Evolutionary conservation across 2,797 vertebrate genomes (phyloP), one percentile per base, ranked within the genome.

Genomic region (Helarctos malayanus): DNA sequence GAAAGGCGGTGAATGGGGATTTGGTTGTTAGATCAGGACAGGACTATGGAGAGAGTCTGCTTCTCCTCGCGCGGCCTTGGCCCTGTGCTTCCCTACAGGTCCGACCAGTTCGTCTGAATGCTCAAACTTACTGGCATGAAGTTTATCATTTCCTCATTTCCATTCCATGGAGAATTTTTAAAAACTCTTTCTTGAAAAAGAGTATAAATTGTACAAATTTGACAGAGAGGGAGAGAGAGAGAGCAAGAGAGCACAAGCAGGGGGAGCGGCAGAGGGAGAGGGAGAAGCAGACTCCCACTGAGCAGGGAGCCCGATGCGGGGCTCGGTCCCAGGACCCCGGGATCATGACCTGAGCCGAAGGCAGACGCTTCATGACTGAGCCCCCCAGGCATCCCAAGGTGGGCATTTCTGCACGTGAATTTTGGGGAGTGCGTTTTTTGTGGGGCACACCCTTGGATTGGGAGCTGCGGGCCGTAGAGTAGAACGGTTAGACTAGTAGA

Each of bases 1-100:
- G 23, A 18, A n/a, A 29, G 32, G 38, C 38, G 56, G 79, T n/a
- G 9, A 57, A 16, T 19, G 6, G 16, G 21, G 47, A 12, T 14
- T 41, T n/a, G 47, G 3, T 14, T 2, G 27, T 27, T 10, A 13
- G 38, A 6, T 35, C 4, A 1, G 35, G 9, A 0, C 21, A 3
- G 41, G 49, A 4, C 29, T 19, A 0, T 2, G 11, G 15, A 5
- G 8, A 7, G 1, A 1, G 10, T 13, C 65, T 0, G 11, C 19
- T 54, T 47, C 29, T 35, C 38, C 35, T 23, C 8, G 32, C 0
- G 25, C 3, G 0, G 4, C 32, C 27, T 3, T 4, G 49, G n/a
- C n/a, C 5, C 12, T 1, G 8, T 0, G 38, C 32, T 57, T 75
- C 41, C 27, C 73, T 8, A 19, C 65, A 57, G 27, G 5, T 18